Base-by-base conservation (phyloP, 2,113 vertebrate species). In the Chionis minor region DNA sequence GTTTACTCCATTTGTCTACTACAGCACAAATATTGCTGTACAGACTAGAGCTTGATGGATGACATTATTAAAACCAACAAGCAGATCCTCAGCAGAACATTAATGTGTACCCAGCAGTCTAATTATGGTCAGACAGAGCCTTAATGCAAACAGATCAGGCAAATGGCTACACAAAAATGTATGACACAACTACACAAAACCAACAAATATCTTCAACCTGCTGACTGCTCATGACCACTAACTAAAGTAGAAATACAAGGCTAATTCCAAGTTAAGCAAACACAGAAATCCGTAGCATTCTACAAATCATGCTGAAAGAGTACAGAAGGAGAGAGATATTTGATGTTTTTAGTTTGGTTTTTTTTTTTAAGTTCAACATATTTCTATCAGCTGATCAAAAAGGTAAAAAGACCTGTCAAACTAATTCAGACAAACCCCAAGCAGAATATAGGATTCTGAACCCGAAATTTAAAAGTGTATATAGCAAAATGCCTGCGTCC, bases 251-350 rank as follows among this genome's bases (percentile, higher is more conserved):
- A 81, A 86, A 85, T 7, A 70, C 19, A 44, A 63, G 24, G 51
- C 62, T 69, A 94, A 93, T 69, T 95, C 80, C 26, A 38, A 80
- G 61, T 59, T 81, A 92, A 90, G 82, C 77, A 96, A 92, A 96
- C 44, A 75, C 21, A 87, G 70, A 92, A 91, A 59, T 79, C 83
- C 88, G 86, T 55, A 55, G 38, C 58, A 51, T 87, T 83, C 20
- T 85, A 66, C 55, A 81, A 49, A 85, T 49, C 33, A 28, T 20
- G 52, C 75, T 82, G 42, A 74, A 77, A 92, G n/a, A 75, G 24
- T 54, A 83, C 8, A 33, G 27, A 24, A 96, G 45, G 40, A 90
- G 20, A 83, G 74, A 88, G 27, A 14, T 38, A 69, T 21, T 54
- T 51, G 40, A 82, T 45, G 56, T 49, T 19, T 30, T 65, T 9